Evolutionary conservation across 2,797 vertebrate species (phyloP).

Genomic region (Gastrophryne carolinensis): DNA sequence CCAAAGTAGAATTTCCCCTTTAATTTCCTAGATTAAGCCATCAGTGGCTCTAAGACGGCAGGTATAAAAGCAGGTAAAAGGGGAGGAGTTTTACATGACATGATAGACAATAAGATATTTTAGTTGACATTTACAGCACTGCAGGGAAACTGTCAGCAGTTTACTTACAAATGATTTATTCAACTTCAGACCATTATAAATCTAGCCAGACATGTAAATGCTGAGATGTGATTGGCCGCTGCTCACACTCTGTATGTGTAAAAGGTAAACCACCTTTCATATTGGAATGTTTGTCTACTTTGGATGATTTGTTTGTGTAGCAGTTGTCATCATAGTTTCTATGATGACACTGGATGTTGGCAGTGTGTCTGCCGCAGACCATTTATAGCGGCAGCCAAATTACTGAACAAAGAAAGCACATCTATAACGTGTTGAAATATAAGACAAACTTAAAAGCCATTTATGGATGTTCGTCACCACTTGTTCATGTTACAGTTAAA

Average conservation of each 20-base stretch:
- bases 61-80: too few species aligned
- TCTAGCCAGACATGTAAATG: too few species aligned
- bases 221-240: too few species aligned
- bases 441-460: neutral
- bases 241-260: neutral
- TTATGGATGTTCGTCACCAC: neutral
- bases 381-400: neutral
- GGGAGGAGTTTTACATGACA: too few species aligned
- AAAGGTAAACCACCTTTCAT: neutral
- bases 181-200: too few species aligned
- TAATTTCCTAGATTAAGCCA: too few species aligned
- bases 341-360: neutral
- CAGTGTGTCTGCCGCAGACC: neutral
- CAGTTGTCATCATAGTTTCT: neutral
- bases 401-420: neutral
- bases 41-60: too few species aligned
- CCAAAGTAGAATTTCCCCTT: too few species aligned
- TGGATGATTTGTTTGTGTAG: neutral
- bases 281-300: neutral
- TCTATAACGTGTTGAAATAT: neutral
- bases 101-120: too few species aligned
- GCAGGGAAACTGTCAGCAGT: too few species aligned
- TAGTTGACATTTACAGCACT: too few species aligned
- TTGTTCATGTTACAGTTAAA: constrained; percentile 10
- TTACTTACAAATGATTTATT: too few species aligned